Evolutionary conservation across 2,113 vertebrate genomes (phyloP).

Genomic region (Erythrolamprus reginae): DNA sequence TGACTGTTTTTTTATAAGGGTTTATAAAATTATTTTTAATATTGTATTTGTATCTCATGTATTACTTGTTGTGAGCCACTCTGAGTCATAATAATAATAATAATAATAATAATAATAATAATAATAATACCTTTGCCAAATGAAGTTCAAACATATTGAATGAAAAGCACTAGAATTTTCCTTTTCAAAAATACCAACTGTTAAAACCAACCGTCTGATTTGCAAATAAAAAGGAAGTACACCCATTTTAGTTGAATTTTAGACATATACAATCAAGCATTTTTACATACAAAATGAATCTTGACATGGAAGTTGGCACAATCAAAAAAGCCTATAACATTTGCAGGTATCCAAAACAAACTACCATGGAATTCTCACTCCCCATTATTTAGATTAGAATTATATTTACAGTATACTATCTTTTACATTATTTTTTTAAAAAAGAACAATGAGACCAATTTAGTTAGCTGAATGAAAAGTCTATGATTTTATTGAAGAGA

Average conservation of each 20-base stretch:
- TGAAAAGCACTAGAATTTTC: slow-evolving; percentile 3
- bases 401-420: fast-evolving
- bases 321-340: slow-evolving; percentile 39
- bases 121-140: slow-evolving; percentile 12
- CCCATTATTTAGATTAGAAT: fast-evolving
- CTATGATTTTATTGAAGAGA: slow-evolving; percentile 14
- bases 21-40: too few relatives aligned
- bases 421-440: not conserved
- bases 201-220: slow-evolving; percentile 36
- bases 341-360: slow-evolving; percentile 53
- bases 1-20: too few relatives aligned
- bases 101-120: too few relatives aligned
- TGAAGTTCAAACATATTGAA: slow-evolving; percentile 35
- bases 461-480: slow-evolving; percentile 10
- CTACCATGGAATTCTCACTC: slow-evolving; percentile 24
- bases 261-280: slow-evolving; percentile 2
- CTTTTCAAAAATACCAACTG: slow-evolving; percentile 19
- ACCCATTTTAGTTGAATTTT: slow-evolving; percentile 17
- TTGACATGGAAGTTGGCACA: slow-evolving; percentile 47
- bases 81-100: too few relatives aligned
- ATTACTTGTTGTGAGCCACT: too few relatives aligned
- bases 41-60: too few relatives aligned
- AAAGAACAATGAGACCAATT: not conserved
- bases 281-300: not conserved
- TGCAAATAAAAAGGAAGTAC: slow-evolving; percentile 34